These are phyloP conservation scores for Anthoscopus minutus DNA, from an alignment of 2,113 vertebrate genomes.

Conservation along the genomic window DNA sequence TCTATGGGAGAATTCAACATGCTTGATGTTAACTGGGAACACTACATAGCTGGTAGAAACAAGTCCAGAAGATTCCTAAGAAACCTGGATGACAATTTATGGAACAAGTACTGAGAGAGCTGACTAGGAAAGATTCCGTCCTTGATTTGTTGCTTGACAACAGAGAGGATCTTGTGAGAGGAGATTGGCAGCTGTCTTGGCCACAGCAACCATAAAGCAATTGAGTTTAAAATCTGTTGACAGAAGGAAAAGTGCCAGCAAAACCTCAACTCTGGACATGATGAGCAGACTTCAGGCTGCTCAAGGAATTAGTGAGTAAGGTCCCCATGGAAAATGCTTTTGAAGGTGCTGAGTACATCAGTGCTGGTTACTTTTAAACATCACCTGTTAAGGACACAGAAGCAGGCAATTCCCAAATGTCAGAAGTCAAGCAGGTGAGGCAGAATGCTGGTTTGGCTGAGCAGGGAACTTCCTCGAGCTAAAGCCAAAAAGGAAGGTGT, in stretches of 20 bases:
- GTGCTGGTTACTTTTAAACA: background rate
- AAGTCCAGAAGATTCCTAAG: background rate
- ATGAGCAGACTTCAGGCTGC: background rate
- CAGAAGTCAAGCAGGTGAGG: background rate
- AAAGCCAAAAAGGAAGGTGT: background rate
- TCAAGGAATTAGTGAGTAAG: background rate
- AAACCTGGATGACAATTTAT: background rate
- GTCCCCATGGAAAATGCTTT: background rate
- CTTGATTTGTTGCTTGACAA: background rate
- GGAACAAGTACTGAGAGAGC: background rate
- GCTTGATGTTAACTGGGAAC: background rate
- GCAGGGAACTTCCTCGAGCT: background rate
- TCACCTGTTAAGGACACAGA: background rate
- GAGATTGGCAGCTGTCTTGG: background rate
- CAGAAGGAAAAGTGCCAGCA: background rate
- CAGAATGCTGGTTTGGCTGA: background rate
- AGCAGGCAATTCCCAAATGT: background rate
- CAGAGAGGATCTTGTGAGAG: background rate
- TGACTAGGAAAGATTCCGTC: background rate
- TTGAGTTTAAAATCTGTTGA: background rate
- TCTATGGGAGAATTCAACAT: background rate
- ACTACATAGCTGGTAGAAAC: background rate
- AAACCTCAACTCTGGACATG: background rate
- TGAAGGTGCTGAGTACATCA: background rate
- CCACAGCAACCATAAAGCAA: background rate